Evolutionary conservation across 2,113 vertebrate genomes (phyloP).

Genomic region (Dipodomys spectabilis): DNA sequence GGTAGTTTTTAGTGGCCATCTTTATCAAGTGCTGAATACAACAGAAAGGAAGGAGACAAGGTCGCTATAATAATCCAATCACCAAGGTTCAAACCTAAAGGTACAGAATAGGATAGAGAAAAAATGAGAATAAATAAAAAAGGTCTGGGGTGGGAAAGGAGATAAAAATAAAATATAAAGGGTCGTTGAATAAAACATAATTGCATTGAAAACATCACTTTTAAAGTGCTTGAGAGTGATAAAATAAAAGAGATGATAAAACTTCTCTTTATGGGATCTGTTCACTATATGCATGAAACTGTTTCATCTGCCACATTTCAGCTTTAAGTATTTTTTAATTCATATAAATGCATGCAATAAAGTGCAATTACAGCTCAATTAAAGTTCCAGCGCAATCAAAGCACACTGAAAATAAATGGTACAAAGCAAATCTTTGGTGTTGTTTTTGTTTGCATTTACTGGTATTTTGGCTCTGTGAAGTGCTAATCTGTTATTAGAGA

Average conservation of each 20-base stretch:
- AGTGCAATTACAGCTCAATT: conserved; percentile 86
- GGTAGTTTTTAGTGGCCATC: neutral
- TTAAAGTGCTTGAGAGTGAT: conserved; percentile 72
- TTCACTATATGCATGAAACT: conserved; percentile 73
- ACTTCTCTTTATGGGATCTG: conserved; percentile 82
- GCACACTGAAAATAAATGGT: conserved; percentile 77
- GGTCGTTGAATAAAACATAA: conserved; percentile 73
- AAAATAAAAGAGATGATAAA: conserved; percentile 81
- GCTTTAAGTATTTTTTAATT: conserved; percentile 87
- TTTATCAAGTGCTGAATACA: neutral
- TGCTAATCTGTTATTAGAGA: conserved; percentile 61
- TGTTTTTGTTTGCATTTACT: conserved; percentile 67
- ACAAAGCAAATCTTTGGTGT: conserved; percentile 75
- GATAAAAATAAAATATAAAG: conserved; percentile 41
- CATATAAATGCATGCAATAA: conserved; percentile 87
- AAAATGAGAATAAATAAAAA: neutral
- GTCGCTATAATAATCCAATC: neutral
- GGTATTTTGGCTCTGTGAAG: conserved; percentile 45
- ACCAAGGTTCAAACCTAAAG: neutral
- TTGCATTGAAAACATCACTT: conserved; percentile 74
- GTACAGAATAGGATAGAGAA: neutral
- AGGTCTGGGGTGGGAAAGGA: neutral
- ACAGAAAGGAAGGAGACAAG: neutral
- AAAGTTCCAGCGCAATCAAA: conserved; percentile 84
- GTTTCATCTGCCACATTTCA: conserved; percentile 78